Evolutionary conservation across 2,113 vertebrate genomes (phyloP), one percentile per base, ranked within the genome.

Genomic region (Polyodon spathula): DNA sequence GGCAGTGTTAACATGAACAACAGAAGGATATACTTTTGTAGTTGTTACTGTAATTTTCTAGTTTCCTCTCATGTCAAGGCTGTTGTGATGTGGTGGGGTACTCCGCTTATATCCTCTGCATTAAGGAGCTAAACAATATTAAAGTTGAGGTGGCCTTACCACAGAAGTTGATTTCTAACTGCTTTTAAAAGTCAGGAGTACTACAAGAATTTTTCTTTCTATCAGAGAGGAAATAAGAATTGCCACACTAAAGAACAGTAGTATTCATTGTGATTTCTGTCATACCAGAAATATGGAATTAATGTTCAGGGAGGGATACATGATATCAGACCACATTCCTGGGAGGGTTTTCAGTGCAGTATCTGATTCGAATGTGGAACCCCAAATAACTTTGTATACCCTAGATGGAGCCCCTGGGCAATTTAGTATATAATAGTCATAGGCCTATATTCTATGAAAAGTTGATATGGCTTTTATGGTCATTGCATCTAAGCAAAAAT

Each of bases 31-130:
- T 81, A 88, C 74, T 84, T 88, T 78, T 86, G 81, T 94, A 92
- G 93, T 93, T 88, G 86, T 89, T 84, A 83, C 82, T 87, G 82
- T 87, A 86, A 93, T 94, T 96, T 92, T 89, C 90, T 82, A 76
- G 87, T 92, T 94, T 94, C 91, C 88, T 91, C 27, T 27, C 86
- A 86, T 88, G 89, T 93, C 90, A 90, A 81, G 86, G 80, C 84
- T 89, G 84, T 87, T 89, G 86, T 88, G 87, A 89, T 90, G 88
- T 92, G 88, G 88, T 87, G 71, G 74, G 66, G 78, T 75, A 75
- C 62, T 68, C 77, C 76, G 66, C 68, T 73, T 71, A 56, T 74
- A 69, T 76, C 74, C 70, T 71, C 39, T 48, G 79, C 74, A 83
- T 74, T 82, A 82, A 84, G 50, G 75, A 76, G 73, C 76, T 55